phyloP scores from a whole-genome alignment of 2,797 vertebrate species.

The Rallus crepitans region DNA sequence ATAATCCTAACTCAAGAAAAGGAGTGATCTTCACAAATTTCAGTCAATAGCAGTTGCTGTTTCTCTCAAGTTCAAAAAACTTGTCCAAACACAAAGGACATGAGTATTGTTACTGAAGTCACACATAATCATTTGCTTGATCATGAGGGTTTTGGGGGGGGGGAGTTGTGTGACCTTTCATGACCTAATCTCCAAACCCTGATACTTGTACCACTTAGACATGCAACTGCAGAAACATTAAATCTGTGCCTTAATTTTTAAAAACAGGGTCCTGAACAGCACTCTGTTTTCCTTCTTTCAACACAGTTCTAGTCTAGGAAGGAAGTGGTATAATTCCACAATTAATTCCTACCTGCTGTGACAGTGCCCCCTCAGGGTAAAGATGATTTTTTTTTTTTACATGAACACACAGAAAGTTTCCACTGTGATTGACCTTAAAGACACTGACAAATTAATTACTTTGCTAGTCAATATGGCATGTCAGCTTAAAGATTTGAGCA shows the following conservation, averaged over 20 bases:
- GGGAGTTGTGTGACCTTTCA: background rate
- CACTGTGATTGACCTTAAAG: conserved; percentile 47
- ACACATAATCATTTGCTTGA: background rate
- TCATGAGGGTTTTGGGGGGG: too few species aligned
- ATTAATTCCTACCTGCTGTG: conserved; percentile 38
- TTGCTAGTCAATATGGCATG: conserved; percentile 1
- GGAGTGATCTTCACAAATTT: background rate
- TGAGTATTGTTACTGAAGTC: background rate
- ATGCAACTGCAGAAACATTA: background rate
- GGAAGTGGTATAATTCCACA: background rate
- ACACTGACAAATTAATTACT: conserved; percentile 49
- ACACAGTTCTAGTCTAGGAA: background rate
- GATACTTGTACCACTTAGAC: background rate
- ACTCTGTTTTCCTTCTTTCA: background rate
- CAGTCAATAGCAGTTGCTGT: background rate
- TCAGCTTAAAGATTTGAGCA: conserved; percentile 10
- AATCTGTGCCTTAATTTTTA: background rate
- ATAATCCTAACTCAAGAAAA: background rate
- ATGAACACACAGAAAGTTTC: conserved; percentile 18
- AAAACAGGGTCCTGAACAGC: background rate
- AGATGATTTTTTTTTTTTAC: conserved; percentile 12
- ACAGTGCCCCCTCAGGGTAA: conserved; percentile 7
- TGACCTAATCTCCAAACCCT: background rate
- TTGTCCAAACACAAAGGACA: accelerated
- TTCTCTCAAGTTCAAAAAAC: background rate